Base-by-base conservation (phyloP, 2,113 vertebrate genomes). In the Varanus salvator region DNA sequence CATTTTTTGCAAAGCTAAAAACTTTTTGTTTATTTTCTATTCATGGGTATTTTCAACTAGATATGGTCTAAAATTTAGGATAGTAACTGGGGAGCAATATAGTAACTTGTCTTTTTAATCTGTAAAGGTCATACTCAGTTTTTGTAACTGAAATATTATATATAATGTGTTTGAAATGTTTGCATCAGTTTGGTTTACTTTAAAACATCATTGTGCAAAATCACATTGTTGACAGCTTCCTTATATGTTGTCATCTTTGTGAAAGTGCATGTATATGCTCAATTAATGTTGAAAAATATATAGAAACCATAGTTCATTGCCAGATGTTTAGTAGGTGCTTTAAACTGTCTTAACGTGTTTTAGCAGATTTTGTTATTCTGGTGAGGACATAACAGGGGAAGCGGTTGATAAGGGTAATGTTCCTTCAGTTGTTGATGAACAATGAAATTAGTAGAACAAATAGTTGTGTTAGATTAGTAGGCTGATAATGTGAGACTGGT, bases 391-490 rank as follows among this genome's bases (percentile, higher is more conserved):
- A n/a, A 8, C 11, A 34, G 57, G 14, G 44, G 44, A 9, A 86
- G 60, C 23, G 44, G 38, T 4, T 44, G 23, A 78, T 57, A 38
- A 21, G 19, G 29, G 19, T 12, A 81, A 15, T 57, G 57, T 93
- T 93, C 86, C 34, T 77, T 91, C 31, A 38, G n/a, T 88, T 92
- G 84, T 71, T 69, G 34, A 89, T 44, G 69, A 84, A 69, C 86
- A 34, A 7, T 44, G 44, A 92, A 81, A 85, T 88, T 91, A 93
- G 90, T 29, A 69, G 87, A 91, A 90, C 82, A n/a, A 86, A 34
- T 83, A 11, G 75, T 92, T 92, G 69, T 75, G 80, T 88, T 78
- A 90, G 85, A 71, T 74, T 88, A 90, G 78, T 86, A 72, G 71
- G 48, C 80, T 93, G 74, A 87, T 78, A 8, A 88, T 92, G 87